Conservation (phyloP, 2,888 invertebrate species). For the Polia nebulosa region DNA sequence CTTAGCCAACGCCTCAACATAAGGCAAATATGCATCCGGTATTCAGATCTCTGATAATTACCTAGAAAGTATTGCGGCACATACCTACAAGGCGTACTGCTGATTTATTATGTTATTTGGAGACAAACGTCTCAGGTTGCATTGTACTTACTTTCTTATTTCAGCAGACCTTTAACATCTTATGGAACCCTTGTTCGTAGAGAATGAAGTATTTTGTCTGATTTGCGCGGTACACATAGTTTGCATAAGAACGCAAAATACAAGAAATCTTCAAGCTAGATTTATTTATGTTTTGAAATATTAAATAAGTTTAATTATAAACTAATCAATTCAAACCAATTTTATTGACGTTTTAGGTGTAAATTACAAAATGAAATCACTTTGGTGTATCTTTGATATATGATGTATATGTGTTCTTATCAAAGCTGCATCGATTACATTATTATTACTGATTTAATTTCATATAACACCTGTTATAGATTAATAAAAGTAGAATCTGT, state of each 20-base stretch:
- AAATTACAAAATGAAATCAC: slow-evolving; percentile 26
- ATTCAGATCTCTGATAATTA: not conserved
- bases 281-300: slow-evolving; percentile 24
- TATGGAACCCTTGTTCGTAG: slow-evolving; percentile 27
- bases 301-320: slow-evolving; percentile 24
- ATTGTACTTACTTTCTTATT: not conserved
- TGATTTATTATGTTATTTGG: slow-evolving; percentile 13
- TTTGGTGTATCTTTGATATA: slow-evolving; percentile 40
- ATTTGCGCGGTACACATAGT: slow-evolving; percentile 1
- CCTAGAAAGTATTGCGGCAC: not conserved
- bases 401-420: slow-evolving; percentile 42
- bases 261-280: slow-evolving; percentile 6
- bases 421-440: slow-evolving; percentile 42
- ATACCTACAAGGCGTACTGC: slow-evolving; percentile 27
- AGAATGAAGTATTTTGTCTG: slow-evolving; percentile 6
- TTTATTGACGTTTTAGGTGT: slow-evolving; percentile 27
- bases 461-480: slow-evolving; percentile 28
- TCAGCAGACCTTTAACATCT: slow-evolving; percentile 32
- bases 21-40: not conserved
- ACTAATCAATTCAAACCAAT: slow-evolving; percentile 23
- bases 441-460: slow-evolving; percentile 29
- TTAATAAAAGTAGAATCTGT: slow-evolving; percentile 59
- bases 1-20: not conserved
- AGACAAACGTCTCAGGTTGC: not conserved
- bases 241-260: slow-evolving; percentile 9